Evolutionary conservation across 2,888 invertebrate genomes (phyloP).

Genomic region (Auanema freiburgensis): DNA sequence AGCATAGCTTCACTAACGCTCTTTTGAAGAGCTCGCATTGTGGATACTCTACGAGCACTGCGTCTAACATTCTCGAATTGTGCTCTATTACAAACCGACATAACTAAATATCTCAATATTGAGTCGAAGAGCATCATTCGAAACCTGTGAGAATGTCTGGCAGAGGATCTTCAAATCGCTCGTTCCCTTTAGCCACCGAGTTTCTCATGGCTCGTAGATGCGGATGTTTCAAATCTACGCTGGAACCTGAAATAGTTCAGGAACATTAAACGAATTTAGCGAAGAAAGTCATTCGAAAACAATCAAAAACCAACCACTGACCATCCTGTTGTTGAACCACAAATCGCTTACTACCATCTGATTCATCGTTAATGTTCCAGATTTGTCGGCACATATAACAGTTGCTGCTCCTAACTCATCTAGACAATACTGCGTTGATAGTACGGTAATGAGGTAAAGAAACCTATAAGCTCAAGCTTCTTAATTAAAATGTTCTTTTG

Average conservation of each 20-base stretch:
- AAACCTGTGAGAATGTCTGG: constrained; percentile 51
- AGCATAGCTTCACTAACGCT: constrained; percentile 43
- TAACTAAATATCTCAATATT: constrained; percentile 50
- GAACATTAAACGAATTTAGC: not conserved
- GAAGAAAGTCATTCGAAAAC: too few species aligned
- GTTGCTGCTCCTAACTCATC: constrained; percentile 82
- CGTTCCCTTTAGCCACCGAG: constrained; percentile 35
- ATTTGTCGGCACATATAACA: constrained; percentile 95
- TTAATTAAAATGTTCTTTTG: constrained; percentile 98
- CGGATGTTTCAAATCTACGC: constrained; percentile 50
- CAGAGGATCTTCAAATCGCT: constrained; percentile 51
- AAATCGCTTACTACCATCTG: constrained; percentile 74
- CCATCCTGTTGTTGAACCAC: constrained; percentile 48
- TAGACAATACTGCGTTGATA: constrained; percentile 72
- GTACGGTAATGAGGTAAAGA: not conserved
- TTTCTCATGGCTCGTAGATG: constrained; percentile 51
- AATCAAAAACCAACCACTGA: constrained; percentile 23
- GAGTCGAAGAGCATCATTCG: not conserved
- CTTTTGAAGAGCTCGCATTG: constrained; percentile 55
- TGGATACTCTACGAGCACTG: constrained; percentile 44
- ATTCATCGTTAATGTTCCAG: constrained; percentile 95
- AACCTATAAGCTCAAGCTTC: constrained; percentile 58
- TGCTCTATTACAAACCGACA: constrained; percentile 60
- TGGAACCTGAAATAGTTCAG: constrained; percentile 30
- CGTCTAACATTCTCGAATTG: constrained; percentile 51